Evolutionary conservation across 2,113 vertebrate species (phyloP).

Genomic region (Labeo catla): DNA sequence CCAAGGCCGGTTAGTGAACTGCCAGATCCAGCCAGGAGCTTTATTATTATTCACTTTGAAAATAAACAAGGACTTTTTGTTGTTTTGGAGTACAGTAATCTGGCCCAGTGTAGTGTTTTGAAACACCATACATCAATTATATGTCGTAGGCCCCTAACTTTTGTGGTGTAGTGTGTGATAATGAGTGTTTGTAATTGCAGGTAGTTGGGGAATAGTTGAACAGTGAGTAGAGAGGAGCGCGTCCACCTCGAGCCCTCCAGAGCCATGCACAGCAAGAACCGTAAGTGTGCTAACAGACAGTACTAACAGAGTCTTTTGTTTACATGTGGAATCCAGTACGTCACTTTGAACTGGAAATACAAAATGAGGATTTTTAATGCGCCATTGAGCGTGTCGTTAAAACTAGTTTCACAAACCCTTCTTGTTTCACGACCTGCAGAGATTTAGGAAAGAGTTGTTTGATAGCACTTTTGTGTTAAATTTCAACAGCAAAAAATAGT

Average conservation of each 20-base stretch:
- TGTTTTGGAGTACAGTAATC: background rate
- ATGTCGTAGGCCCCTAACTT: background rate
- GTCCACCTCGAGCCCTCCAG: constrained; percentile 60
- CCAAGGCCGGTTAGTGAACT: background rate
- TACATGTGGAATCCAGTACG: background rate
- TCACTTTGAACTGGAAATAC: background rate
- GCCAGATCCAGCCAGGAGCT: background rate
- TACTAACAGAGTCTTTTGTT: background rate
- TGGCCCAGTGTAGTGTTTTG: background rate
- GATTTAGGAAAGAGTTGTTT: background rate
- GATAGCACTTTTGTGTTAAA: background rate
- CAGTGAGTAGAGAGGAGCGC: constrained; percentile 73
- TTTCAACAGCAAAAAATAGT: background rate
- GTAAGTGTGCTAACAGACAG: constrained; percentile 66
- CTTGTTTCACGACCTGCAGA: background rate
- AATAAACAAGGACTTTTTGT: constrained; percentile 1
- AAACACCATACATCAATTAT: background rate
- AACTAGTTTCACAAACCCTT: no score
- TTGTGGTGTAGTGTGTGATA: background rate
- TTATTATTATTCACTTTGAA: constrained; percentile 8
- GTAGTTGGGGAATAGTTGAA: constrained; percentile 74
- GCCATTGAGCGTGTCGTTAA: no score
- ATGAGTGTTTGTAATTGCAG: constrained; percentile 64
- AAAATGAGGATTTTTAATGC: background rate
- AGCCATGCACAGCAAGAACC: constrained; percentile 82